phyloP scores from a whole-genome alignment of 53 echinoderm and acorn worm genomes.

The Crossaster papposus region DNA sequence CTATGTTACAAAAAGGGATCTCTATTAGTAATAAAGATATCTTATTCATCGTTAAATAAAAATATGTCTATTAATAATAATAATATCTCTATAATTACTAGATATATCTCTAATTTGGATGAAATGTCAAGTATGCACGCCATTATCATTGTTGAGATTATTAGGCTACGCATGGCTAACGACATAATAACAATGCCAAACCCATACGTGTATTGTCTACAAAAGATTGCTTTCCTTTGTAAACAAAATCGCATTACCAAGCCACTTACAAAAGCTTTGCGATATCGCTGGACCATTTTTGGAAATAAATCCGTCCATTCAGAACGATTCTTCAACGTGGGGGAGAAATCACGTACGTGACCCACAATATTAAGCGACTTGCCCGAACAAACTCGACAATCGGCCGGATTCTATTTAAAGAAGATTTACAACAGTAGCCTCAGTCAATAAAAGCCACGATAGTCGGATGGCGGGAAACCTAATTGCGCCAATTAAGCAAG shows the following conservation, averaged over 20 bases:
- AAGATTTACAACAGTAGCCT: background rate
- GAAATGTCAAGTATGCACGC: no score
- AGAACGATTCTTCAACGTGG: background rate
- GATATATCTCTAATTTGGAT: no score
- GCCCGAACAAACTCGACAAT: background rate
- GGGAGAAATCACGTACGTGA: background rate
- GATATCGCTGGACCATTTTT: background rate
- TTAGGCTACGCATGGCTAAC: no score
- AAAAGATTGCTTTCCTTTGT: background rate
- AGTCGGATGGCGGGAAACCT: background rate
- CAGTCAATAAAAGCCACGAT: slow-evolving; percentile 3
- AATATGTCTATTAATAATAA: no score
- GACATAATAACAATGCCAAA: no score
- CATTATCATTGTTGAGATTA: no score
- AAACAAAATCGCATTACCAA: background rate
- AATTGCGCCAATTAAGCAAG: background rate
- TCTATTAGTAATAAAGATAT: no score
- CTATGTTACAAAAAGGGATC: no score
- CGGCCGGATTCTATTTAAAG: background rate
- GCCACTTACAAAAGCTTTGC: background rate
- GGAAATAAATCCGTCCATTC: background rate
- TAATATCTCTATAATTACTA: no score
- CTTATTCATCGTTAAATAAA: no score
- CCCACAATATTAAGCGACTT: background rate
- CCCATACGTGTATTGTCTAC: background rate